Evolutionary conservation across 2,113 vertebrate species (phyloP).

Genomic region (Gila orcuttii): DNA sequence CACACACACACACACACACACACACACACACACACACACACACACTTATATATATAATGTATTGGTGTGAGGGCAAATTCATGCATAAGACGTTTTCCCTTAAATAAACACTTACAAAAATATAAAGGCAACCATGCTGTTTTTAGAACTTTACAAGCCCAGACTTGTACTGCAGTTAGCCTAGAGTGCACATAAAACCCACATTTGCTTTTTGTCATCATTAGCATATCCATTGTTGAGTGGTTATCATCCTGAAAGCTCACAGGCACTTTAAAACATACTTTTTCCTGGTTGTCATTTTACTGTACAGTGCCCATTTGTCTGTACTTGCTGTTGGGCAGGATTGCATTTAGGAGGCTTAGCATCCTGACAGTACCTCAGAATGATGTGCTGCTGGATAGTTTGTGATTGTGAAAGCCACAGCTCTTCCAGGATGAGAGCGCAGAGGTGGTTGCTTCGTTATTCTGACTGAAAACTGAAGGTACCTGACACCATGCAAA

Average conservation of each 20-base stretch:
- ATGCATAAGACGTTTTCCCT: background rate
- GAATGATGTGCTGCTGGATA: constrained; percentile 26
- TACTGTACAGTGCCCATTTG: constrained; percentile 30
- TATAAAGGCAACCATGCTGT: background rate
- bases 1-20: no score
- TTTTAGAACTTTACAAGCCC: constrained; percentile 13
- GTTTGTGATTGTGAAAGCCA: constrained; percentile 29
- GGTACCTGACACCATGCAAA: constrained; percentile 34
- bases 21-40: no score
- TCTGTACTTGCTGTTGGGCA: constrained; percentile 21
- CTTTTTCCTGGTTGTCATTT: constrained; percentile 23
- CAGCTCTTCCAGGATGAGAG: background rate
- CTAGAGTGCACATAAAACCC: constrained; percentile 26
- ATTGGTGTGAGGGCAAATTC: background rate
- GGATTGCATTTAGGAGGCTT: constrained; percentile 10
- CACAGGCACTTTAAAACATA: constrained; percentile 28
- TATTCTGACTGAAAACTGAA: constrained; percentile 28
- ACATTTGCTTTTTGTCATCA: constrained; percentile 27
- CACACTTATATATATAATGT: background rate
- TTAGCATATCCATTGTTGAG: constrained; percentile 30
- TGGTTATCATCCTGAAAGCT: constrained; percentile 30
- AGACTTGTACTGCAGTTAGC: background rate
- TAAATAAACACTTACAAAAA: constrained; percentile 9
- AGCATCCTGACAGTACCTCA: background rate
- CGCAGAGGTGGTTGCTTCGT: constrained; percentile 12